These are phyloP conservation scores for Rattus norvegicus DNA, from an alignment of 2,113 vertebrate genomes.

Conservation along the genomic window DNA sequence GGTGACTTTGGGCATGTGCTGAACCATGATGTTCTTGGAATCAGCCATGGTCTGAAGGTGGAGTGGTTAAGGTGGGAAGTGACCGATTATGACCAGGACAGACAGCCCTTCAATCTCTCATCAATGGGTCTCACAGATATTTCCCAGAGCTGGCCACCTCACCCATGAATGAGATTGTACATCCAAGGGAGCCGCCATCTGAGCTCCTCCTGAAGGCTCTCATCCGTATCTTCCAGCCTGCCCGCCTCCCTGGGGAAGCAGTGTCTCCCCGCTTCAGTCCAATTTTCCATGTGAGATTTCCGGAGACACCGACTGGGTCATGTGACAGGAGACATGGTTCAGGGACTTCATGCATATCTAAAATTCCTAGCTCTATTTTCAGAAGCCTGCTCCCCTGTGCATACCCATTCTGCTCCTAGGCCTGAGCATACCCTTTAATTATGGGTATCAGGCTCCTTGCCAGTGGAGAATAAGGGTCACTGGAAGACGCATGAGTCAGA, in stretches of 20 bases:
- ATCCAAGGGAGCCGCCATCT: slow-evolving; percentile 56
- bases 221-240: slow-evolving; percentile 42
- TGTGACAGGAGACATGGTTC: slow-evolving; percentile 72
- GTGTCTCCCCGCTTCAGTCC: slow-evolving; percentile 71
- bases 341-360: slow-evolving; percentile 72
- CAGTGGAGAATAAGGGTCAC: slow-evolving; percentile 31
- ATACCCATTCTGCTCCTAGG: background rate
- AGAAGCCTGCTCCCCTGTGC: slow-evolving; percentile 71
- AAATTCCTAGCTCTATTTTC: slow-evolving; percentile 79
- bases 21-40: slow-evolving; percentile 66
- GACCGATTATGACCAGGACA: slow-evolving; percentile 12
- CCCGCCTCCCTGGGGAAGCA: slow-evolving; percentile 66
- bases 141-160: slow-evolving; percentile 61
- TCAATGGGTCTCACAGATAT: slow-evolving; percentile 11
- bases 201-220: slow-evolving; percentile 57
- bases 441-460: slow-evolving; percentile 52
- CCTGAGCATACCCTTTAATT: slow-evolving; percentile 35
- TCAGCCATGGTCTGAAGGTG: background rate
- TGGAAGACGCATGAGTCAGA: slow-evolving; percentile 61
- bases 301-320: slow-evolving; percentile 73
- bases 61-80: slow-evolving; percentile 32
- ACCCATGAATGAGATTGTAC: slow-evolving; percentile 62
- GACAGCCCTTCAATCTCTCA: slow-evolving; percentile 23
- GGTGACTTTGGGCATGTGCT: slow-evolving; percentile 48
- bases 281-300: slow-evolving; percentile 81